Conservation (phyloP, 2,113 vertebrate genomes). For the Merops nubicus region DNA sequence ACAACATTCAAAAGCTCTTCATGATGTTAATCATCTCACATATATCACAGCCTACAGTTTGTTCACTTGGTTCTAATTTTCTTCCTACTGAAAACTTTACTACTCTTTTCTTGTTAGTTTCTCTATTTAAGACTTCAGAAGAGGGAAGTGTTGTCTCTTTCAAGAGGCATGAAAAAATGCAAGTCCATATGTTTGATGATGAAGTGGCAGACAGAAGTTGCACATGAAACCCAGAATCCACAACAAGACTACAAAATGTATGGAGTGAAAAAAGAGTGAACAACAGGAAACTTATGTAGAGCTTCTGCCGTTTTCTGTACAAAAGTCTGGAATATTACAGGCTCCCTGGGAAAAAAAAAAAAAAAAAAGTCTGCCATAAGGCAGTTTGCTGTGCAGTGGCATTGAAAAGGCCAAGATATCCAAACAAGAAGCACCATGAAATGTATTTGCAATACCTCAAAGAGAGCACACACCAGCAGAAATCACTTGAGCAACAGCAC, state of each 20-base stretch:
- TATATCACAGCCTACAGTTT: not conserved
- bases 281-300: not conserved
- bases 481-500: not conserved
- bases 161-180: not conserved
- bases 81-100: not conserved
- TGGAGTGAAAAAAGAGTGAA: not conserved
- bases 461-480: not conserved
- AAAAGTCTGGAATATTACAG: not conserved
- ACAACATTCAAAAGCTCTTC: not conserved
- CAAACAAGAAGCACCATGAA: not conserved
- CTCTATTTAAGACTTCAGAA: not conserved
- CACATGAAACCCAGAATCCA: not conserved
- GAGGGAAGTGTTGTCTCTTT: not conserved
- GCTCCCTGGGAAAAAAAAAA: not conserved
- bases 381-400: not conserved
- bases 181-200: not conserved
- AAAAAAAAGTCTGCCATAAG: not conserved
- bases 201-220: not conserved
- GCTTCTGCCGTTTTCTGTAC: not conserved
- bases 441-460: not conserved
- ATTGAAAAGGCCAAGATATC: not conserved
- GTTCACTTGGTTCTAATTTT: not conserved
- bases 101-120: not conserved
- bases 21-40: not conserved
- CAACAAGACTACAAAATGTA: not conserved